These are phyloP conservation scores for Napeogenes sylphis DNA, from an alignment of 2,888 invertebrate species.

Conservation along the genomic window DNA sequence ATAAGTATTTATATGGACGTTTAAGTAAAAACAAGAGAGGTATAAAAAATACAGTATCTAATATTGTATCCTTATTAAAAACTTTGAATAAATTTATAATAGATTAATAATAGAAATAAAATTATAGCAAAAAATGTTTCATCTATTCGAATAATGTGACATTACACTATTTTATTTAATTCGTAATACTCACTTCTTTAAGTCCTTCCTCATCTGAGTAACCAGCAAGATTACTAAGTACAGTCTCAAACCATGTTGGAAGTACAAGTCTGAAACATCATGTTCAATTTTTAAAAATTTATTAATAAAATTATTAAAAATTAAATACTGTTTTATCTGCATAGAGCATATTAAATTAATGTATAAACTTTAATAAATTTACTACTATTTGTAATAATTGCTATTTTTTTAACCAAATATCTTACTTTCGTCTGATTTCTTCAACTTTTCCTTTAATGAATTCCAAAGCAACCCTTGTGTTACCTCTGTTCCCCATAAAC, in stretches of 20 bases:
- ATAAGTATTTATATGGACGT: no score
- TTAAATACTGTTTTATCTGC: not conserved
- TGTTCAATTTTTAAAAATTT: not conserved
- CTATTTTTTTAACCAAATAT: slow-evolving; percentile 6
- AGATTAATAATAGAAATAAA: no score
- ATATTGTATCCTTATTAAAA: no score
- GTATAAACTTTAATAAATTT: not conserved
- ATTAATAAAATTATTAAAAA: slow-evolving; percentile 1
- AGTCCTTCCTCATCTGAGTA: slow-evolving; percentile 62
- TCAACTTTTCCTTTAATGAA: slow-evolving; percentile 51
- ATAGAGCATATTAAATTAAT: no score
- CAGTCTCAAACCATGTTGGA: slow-evolving; percentile 50
- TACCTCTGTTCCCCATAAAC: slow-evolving; percentile 56
- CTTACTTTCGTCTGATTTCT: slow-evolving; percentile 55
- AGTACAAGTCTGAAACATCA: slow-evolving; percentile 53
- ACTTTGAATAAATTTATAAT: no score
- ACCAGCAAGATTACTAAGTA: slow-evolving; percentile 51
- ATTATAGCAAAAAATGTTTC: no score
- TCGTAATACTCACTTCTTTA: slow-evolving; percentile 50
- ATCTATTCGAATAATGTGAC: no score
- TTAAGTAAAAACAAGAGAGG: no score
- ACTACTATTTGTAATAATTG: not conserved
- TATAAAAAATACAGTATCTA: no score
- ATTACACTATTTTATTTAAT: not conserved
- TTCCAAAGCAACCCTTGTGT: slow-evolving; percentile 50